Evolutionary conservation across 2,113 vertebrate genomes (phyloP).

Genomic region (Saccopteryx bilineata): DNA sequence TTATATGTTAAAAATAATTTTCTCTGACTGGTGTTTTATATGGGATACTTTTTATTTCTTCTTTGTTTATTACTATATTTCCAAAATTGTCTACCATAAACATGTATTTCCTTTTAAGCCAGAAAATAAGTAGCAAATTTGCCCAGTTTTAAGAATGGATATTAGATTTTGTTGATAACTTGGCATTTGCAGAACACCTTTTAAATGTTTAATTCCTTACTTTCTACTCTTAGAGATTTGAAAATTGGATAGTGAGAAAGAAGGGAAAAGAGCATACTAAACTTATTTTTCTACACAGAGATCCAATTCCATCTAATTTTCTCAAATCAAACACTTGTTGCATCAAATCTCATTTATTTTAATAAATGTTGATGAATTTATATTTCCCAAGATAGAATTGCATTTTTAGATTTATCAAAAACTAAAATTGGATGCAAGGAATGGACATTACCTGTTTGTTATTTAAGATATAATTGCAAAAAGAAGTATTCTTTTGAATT

Average conservation of each 20-base stretch:
- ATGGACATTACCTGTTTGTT: neutral
- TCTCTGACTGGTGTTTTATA: neutral
- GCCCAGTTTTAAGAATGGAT: conserved; percentile 5
- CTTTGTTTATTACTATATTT: neutral
- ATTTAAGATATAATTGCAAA: neutral
- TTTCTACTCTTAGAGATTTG: neutral
- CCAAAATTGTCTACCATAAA: neutral
- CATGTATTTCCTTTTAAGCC: neutral
- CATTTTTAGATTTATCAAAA: conserved; percentile 23
- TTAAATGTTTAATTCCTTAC: neutral
- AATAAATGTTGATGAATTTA: neutral
- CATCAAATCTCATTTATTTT: neutral
- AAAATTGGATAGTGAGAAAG: neutral
- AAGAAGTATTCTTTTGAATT: conserved; percentile 3
- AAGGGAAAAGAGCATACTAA: neutral
- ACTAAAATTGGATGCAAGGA: neutral
- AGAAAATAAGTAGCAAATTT: conserved; percentile 48
- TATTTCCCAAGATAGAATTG: neutral
- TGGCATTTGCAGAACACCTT: neutral
- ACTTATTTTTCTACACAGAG: neutral
- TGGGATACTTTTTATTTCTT: neutral
- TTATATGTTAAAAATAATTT: neutral
- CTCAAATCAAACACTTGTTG: neutral
- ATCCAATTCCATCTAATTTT: neutral
- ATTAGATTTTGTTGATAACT: neutral